phyloP scores from a whole-genome alignment of 2,113 vertebrate genomes.

The Seriola quinqueradiata region DNA sequence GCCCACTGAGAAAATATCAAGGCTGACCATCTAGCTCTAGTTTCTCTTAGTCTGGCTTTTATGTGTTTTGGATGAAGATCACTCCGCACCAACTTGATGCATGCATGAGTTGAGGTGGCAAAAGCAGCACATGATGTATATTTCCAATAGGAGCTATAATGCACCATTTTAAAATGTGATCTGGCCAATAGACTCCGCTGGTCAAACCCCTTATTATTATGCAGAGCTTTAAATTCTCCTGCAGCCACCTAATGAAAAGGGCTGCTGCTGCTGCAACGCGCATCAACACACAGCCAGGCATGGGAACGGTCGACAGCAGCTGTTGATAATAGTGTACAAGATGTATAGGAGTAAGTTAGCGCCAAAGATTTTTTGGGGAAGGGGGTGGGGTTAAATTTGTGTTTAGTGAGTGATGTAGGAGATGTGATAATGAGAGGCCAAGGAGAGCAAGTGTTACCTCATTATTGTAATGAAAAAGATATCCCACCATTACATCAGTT shows the following conservation, averaged over 20 bases:
- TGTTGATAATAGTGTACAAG: constrained; percentile 33
- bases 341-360: constrained; percentile 44
- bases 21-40: neutral
- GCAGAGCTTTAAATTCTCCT: constrained; percentile 42
- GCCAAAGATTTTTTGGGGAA: neutral
- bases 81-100: constrained; percentile 6
- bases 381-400: constrained; percentile 76
- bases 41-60: neutral
- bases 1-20: constrained; percentile 5
- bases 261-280: neutral
- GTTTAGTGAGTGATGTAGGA: constrained; percentile 86
- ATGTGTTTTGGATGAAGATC: constrained; percentile 2
- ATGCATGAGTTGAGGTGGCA: neutral
- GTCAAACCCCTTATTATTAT: neutral
- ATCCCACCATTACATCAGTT: constrained; percentile 93
- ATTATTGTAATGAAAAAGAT: constrained; percentile 99
- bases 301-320: constrained; percentile 28
- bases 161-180: neutral
- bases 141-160: neutral
- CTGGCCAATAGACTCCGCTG: neutral
- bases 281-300: constrained; percentile 10
- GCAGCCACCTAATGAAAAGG: constrained; percentile 41
- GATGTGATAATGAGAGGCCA: constrained; percentile 97
- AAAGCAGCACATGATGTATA: neutral
- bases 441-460: constrained; percentile 97